A percentile compares a stretch with the other conserved stretches of the same genome.
phyloP scores from a whole-genome alignment of 2,113 vertebrate genomes.

The Scartelaos histophorus region DNA sequence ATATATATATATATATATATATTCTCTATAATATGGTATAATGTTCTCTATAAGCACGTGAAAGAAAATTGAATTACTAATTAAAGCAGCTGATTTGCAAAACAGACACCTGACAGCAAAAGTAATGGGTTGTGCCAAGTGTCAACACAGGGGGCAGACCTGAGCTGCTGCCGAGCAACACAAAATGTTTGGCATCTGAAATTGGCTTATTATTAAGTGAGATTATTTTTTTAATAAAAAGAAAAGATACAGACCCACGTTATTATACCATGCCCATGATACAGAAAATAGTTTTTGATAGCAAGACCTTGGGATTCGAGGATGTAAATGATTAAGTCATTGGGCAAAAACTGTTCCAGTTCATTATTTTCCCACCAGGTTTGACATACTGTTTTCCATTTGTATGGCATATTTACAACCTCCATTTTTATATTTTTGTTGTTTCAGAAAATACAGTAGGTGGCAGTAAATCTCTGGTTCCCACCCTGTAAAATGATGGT shows the following conservation, averaged over 20 bases:
- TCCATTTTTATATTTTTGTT: conserved; percentile 5
- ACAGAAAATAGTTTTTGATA: too few species aligned
- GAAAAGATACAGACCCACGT: too few species aligned
- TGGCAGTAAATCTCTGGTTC: conserved; percentile 35
- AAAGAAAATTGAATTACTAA: background rate
- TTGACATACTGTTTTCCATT: too few species aligned
- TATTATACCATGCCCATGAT: too few species aligned
- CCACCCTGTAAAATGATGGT: background rate
- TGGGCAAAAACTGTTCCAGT: too few species aligned
- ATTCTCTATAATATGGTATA: background rate
- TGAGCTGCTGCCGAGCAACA: background rate
- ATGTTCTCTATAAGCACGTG: background rate
- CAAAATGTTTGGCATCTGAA: too few species aligned
- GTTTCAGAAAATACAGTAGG: conserved; percentile 48
- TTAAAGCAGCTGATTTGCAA: background rate
- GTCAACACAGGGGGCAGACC: background rate
- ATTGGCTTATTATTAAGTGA: too few species aligned
- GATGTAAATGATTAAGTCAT: too few species aligned
- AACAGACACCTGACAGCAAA: background rate
- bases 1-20: too few species aligned
- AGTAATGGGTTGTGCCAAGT: background rate
- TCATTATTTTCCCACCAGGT: too few species aligned
- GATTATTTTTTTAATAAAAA: too few species aligned
- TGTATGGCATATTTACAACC: background rate
- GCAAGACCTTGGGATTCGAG: too few species aligned